Evolutionary conservation across 2,888 invertebrate species (phyloP), one percentile per base, ranked within the genome.

Genomic region (Meiosimyza platycephala): DNA sequence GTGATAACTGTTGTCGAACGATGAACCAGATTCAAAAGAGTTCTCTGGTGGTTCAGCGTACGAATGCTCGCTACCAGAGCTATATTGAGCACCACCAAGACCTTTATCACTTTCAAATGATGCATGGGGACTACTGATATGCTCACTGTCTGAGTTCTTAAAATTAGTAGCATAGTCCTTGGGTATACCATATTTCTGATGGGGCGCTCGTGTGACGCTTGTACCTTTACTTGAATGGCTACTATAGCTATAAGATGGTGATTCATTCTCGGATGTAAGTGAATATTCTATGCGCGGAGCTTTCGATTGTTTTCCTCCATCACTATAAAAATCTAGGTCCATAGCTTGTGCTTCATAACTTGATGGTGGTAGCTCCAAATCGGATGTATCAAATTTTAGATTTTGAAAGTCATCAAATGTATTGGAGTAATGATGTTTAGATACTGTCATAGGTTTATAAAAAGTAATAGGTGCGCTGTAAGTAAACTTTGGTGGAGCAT

Each of bases 321-420:
- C 78, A 28, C 80, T 79, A 57, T 86, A 86, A 4, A 85, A 81
- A 69, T 86, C 82, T 12, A 86, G 76, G 60, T 85, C 82, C 82
- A 85, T 85, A 13, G 80, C 76, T 72, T 85, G 82, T 0, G 78
- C 78, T 72, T 85, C 86, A 73, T 85, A 86, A 22, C 81, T 83
- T 0, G 83, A 79, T 3, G 81, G 74, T 4, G 85, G 83, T 11
- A 85, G 76, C 63, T 83, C 78, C 22, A 84, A 84, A 66, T 85
- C 84, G 3, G 79, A 66, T 2, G 77, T 78, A 64, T 84, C 79
- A 33, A 84, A 79, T 70, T 81, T 84, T 40, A 83, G 57, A 57
- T 86, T 81, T 67, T 82, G 82, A 28, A 84, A 79, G 47, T 83
- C 82, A 7, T 85, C 81, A 54, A 79, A 76, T 70, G 75, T 70